Base-by-base conservation (phyloP, 1,140 invertebrate species). In the Papilio helenus region DNA sequence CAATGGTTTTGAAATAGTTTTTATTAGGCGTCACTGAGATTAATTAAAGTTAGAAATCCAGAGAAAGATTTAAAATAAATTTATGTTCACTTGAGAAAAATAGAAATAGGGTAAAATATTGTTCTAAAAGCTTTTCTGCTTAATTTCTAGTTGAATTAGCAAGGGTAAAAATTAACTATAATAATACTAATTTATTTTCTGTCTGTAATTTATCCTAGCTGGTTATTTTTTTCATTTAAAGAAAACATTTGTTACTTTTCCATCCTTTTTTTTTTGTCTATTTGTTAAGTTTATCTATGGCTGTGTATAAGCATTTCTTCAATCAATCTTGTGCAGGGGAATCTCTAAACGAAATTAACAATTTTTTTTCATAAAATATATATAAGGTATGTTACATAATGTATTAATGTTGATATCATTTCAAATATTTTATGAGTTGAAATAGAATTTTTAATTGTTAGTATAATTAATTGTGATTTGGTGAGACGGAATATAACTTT, bases 211-310 rank as follows among this genome's bases (percentile, higher is more conserved):
- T 18, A 49, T 39, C 4, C 34, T 39, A 39, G 34, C 34, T 39
- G 34, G 34, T 39, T 39, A 39, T 16, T 46, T 46, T 46, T 16
- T 46, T 46, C 14, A 46, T 46, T 46, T 46, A 46, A 46, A 46
- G 44, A 14, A 46, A 46, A 20, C 3, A n/a, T 61, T 26, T 61
- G 20, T 61, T 61, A 23, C 23, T 14, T 61, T 61, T 61, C 10
- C n/a, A 20, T 16, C 18, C 1, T 18, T 20, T 55, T 2, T 51
- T 51, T 55, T 26, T 61, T 61, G 23, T 61, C 58, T 61, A 61
- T 20, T 58, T 61, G 23, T 61, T 61, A 26, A 61, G 58, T 61
- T 61, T 61, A 26, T 61, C 10, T 61, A 61, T 61, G 58, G 58
- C 58, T 61, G 58, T 61, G 58, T 61, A 61, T 26, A 61, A 61